Evolutionary conservation across 2,888 invertebrate species (phyloP).

Genomic region (Hydraecia micacea): DNA sequence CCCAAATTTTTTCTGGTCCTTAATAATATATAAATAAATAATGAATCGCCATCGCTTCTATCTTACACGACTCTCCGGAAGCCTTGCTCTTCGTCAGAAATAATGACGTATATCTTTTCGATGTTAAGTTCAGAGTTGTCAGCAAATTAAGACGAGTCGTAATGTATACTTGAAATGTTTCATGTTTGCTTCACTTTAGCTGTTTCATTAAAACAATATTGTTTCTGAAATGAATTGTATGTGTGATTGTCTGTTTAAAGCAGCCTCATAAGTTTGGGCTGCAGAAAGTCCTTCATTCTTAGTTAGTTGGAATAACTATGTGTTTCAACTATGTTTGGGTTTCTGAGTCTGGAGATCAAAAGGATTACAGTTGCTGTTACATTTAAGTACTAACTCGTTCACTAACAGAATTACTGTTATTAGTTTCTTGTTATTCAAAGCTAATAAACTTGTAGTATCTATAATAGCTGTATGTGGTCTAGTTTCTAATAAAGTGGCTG

Average conservation of each 20-base stretch:
- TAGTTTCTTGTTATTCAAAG: constrained; percentile 8
- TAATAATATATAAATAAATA: not conserved
- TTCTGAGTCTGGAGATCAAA: constrained; percentile 11
- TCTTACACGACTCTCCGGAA: not conserved
- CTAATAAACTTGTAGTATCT: not conserved
- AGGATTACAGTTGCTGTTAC: constrained; percentile 7
- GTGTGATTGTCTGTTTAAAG: not conserved
- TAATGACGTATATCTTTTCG: constrained; percentile 68
- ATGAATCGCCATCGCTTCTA: constrained; percentile 13
- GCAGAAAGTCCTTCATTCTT: constrained; percentile 1
- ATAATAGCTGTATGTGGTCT: not conserved
- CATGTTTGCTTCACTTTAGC: constrained; percentile 45
- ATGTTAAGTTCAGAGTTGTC: constrained; percentile 64
- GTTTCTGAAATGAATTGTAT: not conserved
- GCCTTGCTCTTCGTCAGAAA: constrained; percentile 53
- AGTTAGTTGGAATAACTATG: constrained; percentile 5
- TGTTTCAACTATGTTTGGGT: constrained; percentile 4
- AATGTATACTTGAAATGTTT: constrained; percentile 47
- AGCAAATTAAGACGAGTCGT: constrained; percentile 61
- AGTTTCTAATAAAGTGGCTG: not conserved
- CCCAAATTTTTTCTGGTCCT: not conserved
- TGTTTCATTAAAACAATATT: constrained; percentile 37
- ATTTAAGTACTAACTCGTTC: constrained; percentile 1
- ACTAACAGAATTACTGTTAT: not conserved
- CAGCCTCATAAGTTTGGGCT: not conserved